Percentiles rank a stretch among this genome's conserved stretches.
Conservation (phyloP, 2,113 vertebrate genomes). For the Pseudonaja textilis region DNA sequence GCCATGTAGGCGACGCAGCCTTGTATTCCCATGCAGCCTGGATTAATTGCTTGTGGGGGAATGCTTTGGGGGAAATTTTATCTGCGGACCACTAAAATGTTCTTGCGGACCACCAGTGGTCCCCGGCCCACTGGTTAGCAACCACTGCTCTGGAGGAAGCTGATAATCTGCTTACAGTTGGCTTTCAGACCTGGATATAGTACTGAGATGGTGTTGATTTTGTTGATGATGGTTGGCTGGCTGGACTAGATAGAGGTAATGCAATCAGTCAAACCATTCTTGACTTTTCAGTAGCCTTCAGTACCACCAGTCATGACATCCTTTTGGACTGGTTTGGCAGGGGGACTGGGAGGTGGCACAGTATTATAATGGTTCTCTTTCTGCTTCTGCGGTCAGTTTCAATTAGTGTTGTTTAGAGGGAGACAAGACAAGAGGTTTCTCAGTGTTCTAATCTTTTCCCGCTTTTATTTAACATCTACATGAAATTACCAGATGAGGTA, state of each 20-base stretch:
- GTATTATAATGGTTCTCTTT: neutral
- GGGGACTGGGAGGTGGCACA: neutral
- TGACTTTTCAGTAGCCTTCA: neutral
- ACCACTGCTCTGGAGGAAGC: neutral
- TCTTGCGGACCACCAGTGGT: no score
- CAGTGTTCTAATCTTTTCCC: neutral
- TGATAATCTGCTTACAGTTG: neutral
- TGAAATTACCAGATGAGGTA: neutral
- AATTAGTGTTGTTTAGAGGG: neutral
- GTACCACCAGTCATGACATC: neutral
- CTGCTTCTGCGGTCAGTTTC: neutral
- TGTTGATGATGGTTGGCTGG: neutral
- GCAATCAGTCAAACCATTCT: neutral
- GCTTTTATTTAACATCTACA: neutral
- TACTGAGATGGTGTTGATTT: neutral
- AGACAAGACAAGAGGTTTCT: neutral
- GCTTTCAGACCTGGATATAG: neutral
- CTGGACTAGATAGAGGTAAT: neutral
- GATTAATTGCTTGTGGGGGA: no score
- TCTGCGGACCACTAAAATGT: no score
- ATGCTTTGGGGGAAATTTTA: no score
- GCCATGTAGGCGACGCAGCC: no score
- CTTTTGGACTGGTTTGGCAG: neutral
- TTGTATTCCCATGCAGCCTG: no score
- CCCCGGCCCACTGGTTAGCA: no score